These are phyloP conservation scores for Anthoscopus minutus DNA, from an alignment of 2,113 vertebrate species.

Conservation along the genomic window DNA sequence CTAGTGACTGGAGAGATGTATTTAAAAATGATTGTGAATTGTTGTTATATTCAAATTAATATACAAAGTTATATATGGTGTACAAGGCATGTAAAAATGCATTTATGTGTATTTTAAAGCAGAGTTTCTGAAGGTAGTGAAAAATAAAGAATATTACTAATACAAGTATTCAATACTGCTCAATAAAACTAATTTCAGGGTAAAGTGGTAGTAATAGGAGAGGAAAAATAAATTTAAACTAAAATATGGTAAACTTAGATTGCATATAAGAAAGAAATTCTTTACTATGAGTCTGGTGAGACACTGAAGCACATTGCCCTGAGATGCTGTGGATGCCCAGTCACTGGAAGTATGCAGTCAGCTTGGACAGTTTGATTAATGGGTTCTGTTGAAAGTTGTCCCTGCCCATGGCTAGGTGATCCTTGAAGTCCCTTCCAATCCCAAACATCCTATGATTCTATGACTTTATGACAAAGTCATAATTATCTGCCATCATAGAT, in stretches of 20 bases:
- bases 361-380: background rate
- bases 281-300: background rate
- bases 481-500: background rate
- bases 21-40: background rate
- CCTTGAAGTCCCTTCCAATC: background rate
- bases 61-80: background rate
- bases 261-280: background rate
- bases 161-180: background rate
- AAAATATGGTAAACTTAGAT: background rate
- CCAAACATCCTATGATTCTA: background rate
- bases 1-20: background rate
- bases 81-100: background rate
- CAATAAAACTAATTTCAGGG: background rate
- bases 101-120: background rate
- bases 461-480: background rate
- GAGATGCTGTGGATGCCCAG: background rate
- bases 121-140: background rate
- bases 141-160: background rate
- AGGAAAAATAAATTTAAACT: background rate
- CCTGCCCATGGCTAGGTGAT: background rate
- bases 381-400: background rate
- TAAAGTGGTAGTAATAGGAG: background rate
- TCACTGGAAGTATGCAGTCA: rapidly evolving
- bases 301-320: background rate
- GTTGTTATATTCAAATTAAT: background rate